phyloP scores from a whole-genome alignment of 30 jellyfish, hydroid and myxozoan genomes.

The Turritopsis rubra region DNA sequence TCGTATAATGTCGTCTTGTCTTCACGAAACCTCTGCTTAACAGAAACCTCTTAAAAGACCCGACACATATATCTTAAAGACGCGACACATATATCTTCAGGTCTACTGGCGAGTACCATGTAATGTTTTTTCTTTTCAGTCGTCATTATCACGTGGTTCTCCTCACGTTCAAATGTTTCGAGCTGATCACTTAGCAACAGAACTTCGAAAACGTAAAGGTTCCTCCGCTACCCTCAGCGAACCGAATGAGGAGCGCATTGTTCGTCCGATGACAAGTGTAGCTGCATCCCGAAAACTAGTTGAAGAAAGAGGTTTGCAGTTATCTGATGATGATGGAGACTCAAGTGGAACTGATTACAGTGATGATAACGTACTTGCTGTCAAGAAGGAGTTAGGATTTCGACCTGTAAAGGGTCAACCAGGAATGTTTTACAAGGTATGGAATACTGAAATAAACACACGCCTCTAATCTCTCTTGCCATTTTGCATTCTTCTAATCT shows the following conservation, averaged over 20 bases:
- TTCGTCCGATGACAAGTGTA: constrained; percentile 66
- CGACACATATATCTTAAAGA: no score
- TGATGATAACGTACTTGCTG: constrained; percentile 40
- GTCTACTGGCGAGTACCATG: no score
- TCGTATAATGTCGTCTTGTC: neutral
- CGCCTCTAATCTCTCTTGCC: neutral
- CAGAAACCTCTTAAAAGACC: no score
- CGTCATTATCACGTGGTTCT: constrained; percentile 25
- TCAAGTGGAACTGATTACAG: constrained; percentile 61
- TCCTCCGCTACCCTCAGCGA: constrained; percentile 32
- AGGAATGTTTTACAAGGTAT: constrained; percentile 85
- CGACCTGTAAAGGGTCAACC: constrained; percentile 85
- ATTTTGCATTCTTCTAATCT: neutral
- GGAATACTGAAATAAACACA: no score
- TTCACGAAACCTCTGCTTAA: no score
- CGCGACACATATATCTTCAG: no score
- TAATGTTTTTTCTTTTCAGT: neutral
- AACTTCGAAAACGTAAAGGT: constrained; percentile 57
- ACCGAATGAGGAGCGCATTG: constrained; percentile 7
- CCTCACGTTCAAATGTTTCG: constrained; percentile 50
- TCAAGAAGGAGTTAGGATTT: constrained; percentile 57
- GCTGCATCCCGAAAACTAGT: constrained; percentile 79
- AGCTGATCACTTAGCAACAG: constrained; percentile 46
- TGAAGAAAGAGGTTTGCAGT: constrained; percentile 68
- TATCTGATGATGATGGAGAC: constrained; percentile 52